phyloP scores from a whole-genome alignment of 2,888 invertebrate species.

The Clunio marinus region DNA sequence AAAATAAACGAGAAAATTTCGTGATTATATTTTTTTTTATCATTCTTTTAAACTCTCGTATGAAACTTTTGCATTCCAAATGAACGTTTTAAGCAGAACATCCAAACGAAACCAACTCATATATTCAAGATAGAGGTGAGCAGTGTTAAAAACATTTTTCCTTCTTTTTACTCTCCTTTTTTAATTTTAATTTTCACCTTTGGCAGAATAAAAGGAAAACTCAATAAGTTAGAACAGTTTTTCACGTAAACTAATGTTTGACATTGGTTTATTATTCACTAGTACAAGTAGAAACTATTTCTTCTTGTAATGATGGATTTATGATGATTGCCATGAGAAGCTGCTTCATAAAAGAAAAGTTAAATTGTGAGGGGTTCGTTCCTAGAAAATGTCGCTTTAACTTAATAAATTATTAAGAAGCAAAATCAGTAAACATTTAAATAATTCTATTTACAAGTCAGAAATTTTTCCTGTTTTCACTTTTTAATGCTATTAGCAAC shows the following conservation, averaged over 20 bases:
- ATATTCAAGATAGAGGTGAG: constrained; percentile 38
- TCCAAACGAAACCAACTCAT: constrained; percentile 38
- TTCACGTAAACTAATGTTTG: neutral
- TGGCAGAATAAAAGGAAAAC: neutral
- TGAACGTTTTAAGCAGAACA: constrained; percentile 23
- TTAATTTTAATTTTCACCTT: neutral
- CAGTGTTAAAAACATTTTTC: neutral
- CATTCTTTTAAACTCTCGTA: neutral
- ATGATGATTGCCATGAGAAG: too few relatives aligned
- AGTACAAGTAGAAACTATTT: neutral
- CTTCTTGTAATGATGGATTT: neutral
- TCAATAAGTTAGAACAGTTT: neutral
- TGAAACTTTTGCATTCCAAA: neutral
- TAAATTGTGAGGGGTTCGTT: too few relatives aligned
- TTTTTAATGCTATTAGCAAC: too few relatives aligned
- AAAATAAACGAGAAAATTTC: constrained; percentile 22
- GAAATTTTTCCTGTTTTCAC: too few relatives aligned
- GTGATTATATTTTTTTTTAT: constrained; percentile 4
- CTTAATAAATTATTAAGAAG: too few relatives aligned
- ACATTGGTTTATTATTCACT: neutral
- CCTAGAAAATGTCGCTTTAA: too few relatives aligned
- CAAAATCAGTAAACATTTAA: too few relatives aligned
- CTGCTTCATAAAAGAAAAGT: too few relatives aligned
- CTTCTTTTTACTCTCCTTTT: too few relatives aligned
- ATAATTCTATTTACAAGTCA: too few relatives aligned